These are phyloP conservation scores for Polietes domitor DNA, from an alignment of 2,888 invertebrate species.

Conservation along the genomic window DNA sequence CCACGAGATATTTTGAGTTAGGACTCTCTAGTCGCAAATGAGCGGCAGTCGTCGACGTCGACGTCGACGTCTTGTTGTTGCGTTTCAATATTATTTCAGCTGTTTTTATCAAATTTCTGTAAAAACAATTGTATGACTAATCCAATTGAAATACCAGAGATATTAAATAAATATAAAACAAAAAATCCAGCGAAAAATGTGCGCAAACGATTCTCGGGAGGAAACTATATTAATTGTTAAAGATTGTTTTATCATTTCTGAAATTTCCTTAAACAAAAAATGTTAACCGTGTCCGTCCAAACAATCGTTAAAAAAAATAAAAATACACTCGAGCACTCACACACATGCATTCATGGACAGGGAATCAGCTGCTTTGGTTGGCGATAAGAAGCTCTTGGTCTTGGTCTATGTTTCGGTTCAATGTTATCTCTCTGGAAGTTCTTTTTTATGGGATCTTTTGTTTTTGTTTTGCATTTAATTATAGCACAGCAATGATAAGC, in stretches of 20 bases:
- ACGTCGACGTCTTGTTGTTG: conserved; percentile 22
- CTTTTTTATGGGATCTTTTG: conserved; percentile 30
- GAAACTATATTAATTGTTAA: conserved; percentile 21
- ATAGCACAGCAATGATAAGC: conserved; percentile 30
- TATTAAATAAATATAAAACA: conserved; percentile 43
- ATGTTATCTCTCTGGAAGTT: conserved; percentile 59
- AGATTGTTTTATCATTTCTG: conserved; percentile 26
- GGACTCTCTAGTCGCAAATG: too few relatives aligned
- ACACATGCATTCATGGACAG: neutral
- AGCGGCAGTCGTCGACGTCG: neutral
- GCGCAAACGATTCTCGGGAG: neutral
- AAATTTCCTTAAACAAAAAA: conserved; percentile 7
- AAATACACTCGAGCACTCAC: neutral
- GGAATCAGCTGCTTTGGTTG: conserved; percentile 16
- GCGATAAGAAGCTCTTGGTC: conserved; percentile 57
- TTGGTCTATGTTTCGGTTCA: conserved; percentile 53
- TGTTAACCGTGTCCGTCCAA: neutral
- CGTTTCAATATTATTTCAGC: conserved; percentile 46
- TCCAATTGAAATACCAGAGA: conserved; percentile 53
- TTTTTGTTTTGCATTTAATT: conserved; percentile 51
- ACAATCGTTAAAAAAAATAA: too few relatives aligned
- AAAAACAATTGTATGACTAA: conserved; percentile 38
- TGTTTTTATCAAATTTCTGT: conserved; percentile 48
- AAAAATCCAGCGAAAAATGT: neutral
- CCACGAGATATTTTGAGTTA: too few relatives aligned